phyloP scores from a whole-genome alignment of 2,888 invertebrate genomes.

The Crepidodera aurea region DNA sequence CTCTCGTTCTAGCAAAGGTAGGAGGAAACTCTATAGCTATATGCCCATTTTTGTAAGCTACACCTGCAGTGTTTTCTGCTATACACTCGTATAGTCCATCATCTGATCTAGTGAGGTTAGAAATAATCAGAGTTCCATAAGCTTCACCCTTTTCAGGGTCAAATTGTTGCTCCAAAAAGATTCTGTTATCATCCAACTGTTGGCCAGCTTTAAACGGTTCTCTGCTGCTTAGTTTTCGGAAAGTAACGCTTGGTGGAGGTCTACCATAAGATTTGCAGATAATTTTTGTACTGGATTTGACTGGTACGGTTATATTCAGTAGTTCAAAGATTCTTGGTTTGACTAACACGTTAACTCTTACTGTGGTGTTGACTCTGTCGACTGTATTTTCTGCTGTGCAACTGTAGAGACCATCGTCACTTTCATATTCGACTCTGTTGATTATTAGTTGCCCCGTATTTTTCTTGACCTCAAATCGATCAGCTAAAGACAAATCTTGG shows the following conservation, averaged over 20 bases:
- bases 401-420: constrained; percentile 81
- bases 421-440: constrained; percentile 72
- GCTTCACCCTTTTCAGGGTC: constrained; percentile 68
- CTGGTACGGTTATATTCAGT: constrained; percentile 73
- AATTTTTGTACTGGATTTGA: constrained; percentile 70
- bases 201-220: constrained; percentile 71
- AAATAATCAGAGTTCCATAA: constrained; percentile 74
- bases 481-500: constrained; percentile 74
- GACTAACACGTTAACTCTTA: constrained; percentile 75
- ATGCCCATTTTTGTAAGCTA: constrained; percentile 79
- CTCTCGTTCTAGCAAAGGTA: constrained; percentile 75
- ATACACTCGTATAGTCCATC: constrained; percentile 91
- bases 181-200: constrained; percentile 68
- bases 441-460: constrained; percentile 77
- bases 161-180: constrained; percentile 71
- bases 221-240: constrained; percentile 75
- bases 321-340: constrained; percentile 84
- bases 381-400: constrained; percentile 84
- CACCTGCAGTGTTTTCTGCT: constrained; percentile 80
- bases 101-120: constrained; percentile 72
- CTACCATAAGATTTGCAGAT: constrained; percentile 82
- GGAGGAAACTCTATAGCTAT: constrained; percentile 84
- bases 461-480: constrained; percentile 74
- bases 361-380: constrained; percentile 72
- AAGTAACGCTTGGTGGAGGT: constrained; percentile 81